Base-by-base conservation (phyloP, 2,113 vertebrate genomes). In the Notiomystis cincta region DNA sequence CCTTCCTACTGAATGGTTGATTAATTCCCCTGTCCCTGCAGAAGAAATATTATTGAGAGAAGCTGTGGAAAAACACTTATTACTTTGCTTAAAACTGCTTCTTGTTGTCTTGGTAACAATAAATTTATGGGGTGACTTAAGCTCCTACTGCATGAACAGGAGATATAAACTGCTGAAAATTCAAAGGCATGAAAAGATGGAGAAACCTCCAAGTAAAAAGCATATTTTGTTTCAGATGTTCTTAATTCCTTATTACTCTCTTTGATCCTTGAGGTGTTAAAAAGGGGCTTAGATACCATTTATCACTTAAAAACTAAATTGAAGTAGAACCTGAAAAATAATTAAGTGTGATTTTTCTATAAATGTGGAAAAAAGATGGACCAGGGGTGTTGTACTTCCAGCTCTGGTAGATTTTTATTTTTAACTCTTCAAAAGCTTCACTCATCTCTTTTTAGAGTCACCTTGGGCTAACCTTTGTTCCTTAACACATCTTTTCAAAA, bases 21-120 rank as follows among this genome's bases (percentile, higher is more conserved):
- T 77, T 65, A 70, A 70, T 92, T 62, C 78, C 44, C 40, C 33
- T 65, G 15, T 57, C 79, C 50, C 56, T 44, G 64, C 82, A 83
- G 79, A 82, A 80, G 62, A 72, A 93, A 85, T 37, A 37, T 40
- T 81, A 11, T 37, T 0, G 7, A 72, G 82, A 65, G 45, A n/a
- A 86, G 84, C 81, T 86, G 45, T 87, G 81, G 82, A 92, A 92
- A 83, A 92, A 53, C 48, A 37, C 77, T 75, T 87, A 81, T 10
- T 95, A 44, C 90, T 95, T 79, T 78, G 82, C 91, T 88, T 94
- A 90, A 94, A 93, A 54, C 90, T 86, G 75, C 89, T 94, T 57
- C 92, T 95, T 82, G 95, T 96, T 95, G 95, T 89, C 95, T 85
- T 94, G 95, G 96, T 85, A 96, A 94, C 95, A 67, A 81, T 76